These are phyloP conservation scores for Drosophila triauraria DNA, from an alignment of 1,140 invertebrate genomes.

Conservation along the genomic window DNA sequence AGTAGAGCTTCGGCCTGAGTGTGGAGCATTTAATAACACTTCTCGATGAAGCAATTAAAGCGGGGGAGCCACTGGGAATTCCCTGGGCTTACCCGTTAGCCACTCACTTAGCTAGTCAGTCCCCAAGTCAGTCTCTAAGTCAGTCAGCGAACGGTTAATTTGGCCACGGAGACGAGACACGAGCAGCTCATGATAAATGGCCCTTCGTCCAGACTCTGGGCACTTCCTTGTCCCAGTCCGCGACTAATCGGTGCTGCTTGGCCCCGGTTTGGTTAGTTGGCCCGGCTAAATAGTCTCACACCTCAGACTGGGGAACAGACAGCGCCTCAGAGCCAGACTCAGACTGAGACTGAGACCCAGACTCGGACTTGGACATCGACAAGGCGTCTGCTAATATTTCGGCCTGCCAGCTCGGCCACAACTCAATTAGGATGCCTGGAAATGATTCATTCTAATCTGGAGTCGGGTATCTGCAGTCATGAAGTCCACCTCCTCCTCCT, in stretches of 20 bases:
- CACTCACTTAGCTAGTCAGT: slow-evolving; percentile 30
- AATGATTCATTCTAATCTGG: slow-evolving; percentile 81
- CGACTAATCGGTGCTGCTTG: slow-evolving; percentile 50
- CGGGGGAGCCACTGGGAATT: slow-evolving; percentile 44
- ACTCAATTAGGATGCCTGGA: slow-evolving; percentile 80
- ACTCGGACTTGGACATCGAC: slow-evolving; percentile 40
- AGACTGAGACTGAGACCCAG: neutral
- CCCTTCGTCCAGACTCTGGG: slow-evolving; percentile 51
- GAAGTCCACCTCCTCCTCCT: slow-evolving; percentile 33
- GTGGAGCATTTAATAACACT: slow-evolving; percentile 41
- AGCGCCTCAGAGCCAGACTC: slow-evolving; percentile 15
- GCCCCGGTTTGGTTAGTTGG: slow-evolving; percentile 39
- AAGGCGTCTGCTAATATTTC: slow-evolving; percentile 54
- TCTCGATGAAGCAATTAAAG: slow-evolving; percentile 72
- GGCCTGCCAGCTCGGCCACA: slow-evolving; percentile 58
- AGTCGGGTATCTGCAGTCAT: slow-evolving; percentile 80
- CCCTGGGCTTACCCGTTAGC: slow-evolving; percentile 42
- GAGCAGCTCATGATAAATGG: slow-evolving; percentile 74
- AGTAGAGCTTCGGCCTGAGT: neutral
- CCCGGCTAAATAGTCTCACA: slow-evolving; percentile 61
- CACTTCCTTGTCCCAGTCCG: slow-evolving; percentile 40
- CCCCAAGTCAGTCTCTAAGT: slow-evolving; percentile 27
- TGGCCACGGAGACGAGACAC: slow-evolving; percentile 66
- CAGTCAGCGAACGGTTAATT: slow-evolving; percentile 67
- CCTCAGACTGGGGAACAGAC: slow-evolving; percentile 20